A percentile compares a stretch with the other conserved stretches of the same genome.
Evolutionary conservation across 2,888 invertebrate genomes (phyloP).

Genomic region (Heliothis peltigera): DNA sequence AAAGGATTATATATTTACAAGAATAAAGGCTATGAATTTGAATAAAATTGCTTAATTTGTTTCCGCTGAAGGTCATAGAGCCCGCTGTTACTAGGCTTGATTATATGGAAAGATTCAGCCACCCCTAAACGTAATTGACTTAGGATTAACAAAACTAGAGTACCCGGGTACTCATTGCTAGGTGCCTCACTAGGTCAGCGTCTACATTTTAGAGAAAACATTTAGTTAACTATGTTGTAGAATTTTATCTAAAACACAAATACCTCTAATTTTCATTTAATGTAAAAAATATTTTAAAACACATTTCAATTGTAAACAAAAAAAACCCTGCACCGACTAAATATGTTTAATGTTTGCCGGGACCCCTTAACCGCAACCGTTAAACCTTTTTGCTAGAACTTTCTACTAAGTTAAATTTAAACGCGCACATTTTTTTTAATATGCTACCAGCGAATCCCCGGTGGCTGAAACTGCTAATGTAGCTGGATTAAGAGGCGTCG

Average conservation of each 20-base stretch:
- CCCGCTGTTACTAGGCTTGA: background rate
- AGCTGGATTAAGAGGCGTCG: conserved; percentile 34
- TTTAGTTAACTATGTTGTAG: background rate
- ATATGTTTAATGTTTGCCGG: background rate
- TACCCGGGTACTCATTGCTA: background rate
- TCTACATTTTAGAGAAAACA: background rate
- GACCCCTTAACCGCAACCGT: conserved; percentile 10
- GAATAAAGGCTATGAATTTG: background rate
- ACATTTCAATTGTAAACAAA: conserved; percentile 9
- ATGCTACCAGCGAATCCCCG: conserved; percentile 23
- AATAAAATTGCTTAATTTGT: background rate
- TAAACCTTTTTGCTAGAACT: conserved; percentile 40
- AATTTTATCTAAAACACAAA: background rate
- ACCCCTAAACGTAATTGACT: conserved; percentile 1
- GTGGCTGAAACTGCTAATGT: conserved; percentile 35
- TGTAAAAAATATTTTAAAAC: background rate
- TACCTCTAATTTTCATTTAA: background rate
- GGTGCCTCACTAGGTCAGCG: background rate
- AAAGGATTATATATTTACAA: conserved; percentile 17
- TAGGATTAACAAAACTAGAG: conserved; percentile 1
- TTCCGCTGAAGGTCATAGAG: background rate
- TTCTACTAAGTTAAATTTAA: conserved; percentile 29
- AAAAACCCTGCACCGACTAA: conserved; percentile 8
- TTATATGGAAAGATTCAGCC: background rate
- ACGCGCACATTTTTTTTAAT: conserved; percentile 30